Base-by-base conservation (phyloP, 2,888 invertebrate species). In the Lypha dubia region DNA sequence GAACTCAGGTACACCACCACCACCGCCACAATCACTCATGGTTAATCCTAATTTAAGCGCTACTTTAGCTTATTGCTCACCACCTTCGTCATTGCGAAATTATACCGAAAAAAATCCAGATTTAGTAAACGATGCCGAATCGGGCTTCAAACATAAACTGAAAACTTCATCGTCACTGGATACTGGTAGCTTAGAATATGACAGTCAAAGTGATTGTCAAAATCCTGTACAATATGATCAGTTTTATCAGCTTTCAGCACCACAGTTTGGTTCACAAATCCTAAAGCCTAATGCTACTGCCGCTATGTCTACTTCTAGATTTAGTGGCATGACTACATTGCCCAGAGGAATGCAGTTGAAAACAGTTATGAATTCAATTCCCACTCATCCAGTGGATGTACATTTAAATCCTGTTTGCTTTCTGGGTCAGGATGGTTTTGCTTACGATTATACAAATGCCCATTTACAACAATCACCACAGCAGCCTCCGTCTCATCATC, bases 371-470 rank as follows among this genome's bases (percentile, higher is more conserved):
- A 88, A 88, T 35, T 86, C 86, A 15, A 86, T 88, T 56, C 87
- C 85, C 22, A 84, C 86, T 7, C 95, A 95, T 88, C 94, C 95
- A 11, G 95, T 95, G 7, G 95, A 96, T 89, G 95, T 96, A 13
- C 96, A 95, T 89, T 92, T 96, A 70, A 95, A 95, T 90, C 95
- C 96, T 0, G 95, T 95, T n/a, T 95, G 95, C 89, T 95, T 96
- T 90, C 92, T 96, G 87, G 95, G 96, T 87, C 94, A 94, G 86
- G 96, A 97, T 86, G 96, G 95, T n/a, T 96, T 96, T 8, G 93
- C 96, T 53, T 92, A 92, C 51, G 92, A 92, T 85, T 91, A 91
- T 46, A 91, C 91, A 85, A 92, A 91, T 86, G 91, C 91, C 82
- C 93, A 92, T 87, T 86, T 90, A 83, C 91, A 89, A 74, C 90